Evolutionary conservation across 2,888 invertebrate genomes (phyloP).

Genomic region (Heliconius ethilla): DNA sequence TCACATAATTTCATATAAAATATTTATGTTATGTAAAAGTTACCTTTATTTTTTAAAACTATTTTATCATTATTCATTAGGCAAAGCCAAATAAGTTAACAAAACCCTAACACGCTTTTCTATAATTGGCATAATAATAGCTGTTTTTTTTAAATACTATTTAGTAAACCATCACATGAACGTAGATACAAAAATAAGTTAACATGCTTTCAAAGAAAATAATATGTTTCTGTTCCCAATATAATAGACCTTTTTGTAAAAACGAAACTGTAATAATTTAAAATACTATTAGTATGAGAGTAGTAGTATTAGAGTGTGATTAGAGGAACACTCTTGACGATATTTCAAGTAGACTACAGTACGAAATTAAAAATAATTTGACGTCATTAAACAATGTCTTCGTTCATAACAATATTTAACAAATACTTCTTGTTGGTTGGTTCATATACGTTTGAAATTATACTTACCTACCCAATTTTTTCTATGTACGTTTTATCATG

Average conservation of each 20-base stretch:
- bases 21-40: neutral
- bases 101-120: neutral
- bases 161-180: no score
- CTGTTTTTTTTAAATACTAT: neutral
- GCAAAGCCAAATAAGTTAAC: neutral
- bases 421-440: neutral
- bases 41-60: neutral
- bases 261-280: neutral
- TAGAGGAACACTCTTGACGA: neutral
- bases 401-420: neutral
- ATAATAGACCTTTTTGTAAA: neutral
- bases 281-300: neutral
- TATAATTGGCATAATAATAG: neutral
- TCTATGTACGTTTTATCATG: neutral
- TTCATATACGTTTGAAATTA: neutral
- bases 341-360: neutral
- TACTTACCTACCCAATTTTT: neutral
- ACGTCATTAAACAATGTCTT: neutral
- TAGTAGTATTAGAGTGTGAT: no score
- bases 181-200: slow-evolving; percentile 3
- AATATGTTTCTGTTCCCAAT: neutral
- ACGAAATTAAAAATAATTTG: neutral
- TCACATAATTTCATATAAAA: slow-evolving; percentile 15
- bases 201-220: neutral
- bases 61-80: neutral